Evolutionary conservation across 2,888 invertebrate species (phyloP), one percentile per base, ranked within the genome.

Genomic region (Catonia carolina): DNA sequence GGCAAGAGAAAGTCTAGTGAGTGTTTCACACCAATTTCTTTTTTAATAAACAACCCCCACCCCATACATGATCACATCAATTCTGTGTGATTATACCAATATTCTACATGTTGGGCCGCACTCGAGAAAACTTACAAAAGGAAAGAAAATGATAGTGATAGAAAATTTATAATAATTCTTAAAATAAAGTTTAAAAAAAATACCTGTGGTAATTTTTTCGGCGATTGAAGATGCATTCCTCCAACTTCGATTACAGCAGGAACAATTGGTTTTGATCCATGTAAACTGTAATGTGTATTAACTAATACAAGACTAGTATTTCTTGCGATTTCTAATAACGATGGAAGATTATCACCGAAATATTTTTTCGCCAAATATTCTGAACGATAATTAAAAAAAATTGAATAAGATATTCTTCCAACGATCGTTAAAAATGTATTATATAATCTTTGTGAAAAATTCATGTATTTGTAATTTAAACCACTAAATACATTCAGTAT

Each of bases 221-320:
- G 67, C 33, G 70, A 68, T 58, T 70, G 68, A 15, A 79, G 68
- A 69, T 78, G 77, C 55, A 78, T 69, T 20, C 79, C 79, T 27
- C 77, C 78, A 4, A 79, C 73, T 69, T 79, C 78, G 1, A 78
- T 70, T 10, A 76, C 68, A 12, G 71, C 71, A 0, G 78, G 78
- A 31, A 74, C 73, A 35, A 73, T 56, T 1, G 75, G 74, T 60
- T 71, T 68, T n/a, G 75, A 72, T 15, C 72, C 70, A 53, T 73
- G 75, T 53, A 76, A 63, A 42, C 70, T 70, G 61, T 72, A 69
- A 66, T 78, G 75, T 1, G 74, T 73, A 61, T 80, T 79, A 15
- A 75, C 68, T 4, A 80, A 65, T 33, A 78, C 60, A 18, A 77
- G 68, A 65, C 75, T 77, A 1, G 72, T 68, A 60, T 77, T 76